Base-by-base conservation (phyloP, 2,113 vertebrate genomes). In the Dipodomys stephensi region DNA sequence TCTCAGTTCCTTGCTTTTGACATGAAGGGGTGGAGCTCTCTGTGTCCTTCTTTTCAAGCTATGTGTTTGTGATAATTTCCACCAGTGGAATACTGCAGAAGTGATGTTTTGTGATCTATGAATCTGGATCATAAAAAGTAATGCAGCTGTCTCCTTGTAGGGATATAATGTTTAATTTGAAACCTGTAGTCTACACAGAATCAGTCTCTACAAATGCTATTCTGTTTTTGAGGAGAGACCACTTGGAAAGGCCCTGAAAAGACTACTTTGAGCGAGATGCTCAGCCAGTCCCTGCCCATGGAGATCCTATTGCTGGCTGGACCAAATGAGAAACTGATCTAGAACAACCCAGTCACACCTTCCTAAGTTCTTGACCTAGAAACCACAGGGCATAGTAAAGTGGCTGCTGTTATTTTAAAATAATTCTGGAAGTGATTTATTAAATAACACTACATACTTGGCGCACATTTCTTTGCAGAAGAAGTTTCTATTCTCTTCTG, bases 1-100 rank as follows among this genome's bases (percentile, higher is more conserved):
- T 94, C 64, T 53, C n/a, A 82, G 7, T 35, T 2, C n/a, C 49
- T n/a, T 39, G 57, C 30, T 95, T 91, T 67, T 82, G 68, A 93
- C 3, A 28, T 60, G 11, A 35, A 57, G 68, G 84, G 30, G 4
- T 46, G 0, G 30, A 32, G 19, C 0, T n/a, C 7, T 22, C 1
- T 35, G 4, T 69, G 19, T 93, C 53, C 7, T 18, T 23, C 4
- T 27, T 87, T 77, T 83, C 46, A 73, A 73, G 32, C 15, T 49
- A 23, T 28, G n/a, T 88, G 49, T 77, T 72, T 71, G 25, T 39
- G 35, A 35, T 4, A 65, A 18, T 74, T 73, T 64, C 44, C 44
- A 64, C 19, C 9, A 25, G 8, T 7, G 67, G 13, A 60, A 2
- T 32, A 25, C 46, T 49, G 44, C 28, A 68, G 71, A 81, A 49